These are phyloP conservation scores for Lamprologus tigripictilis DNA, from an alignment of 2,113 vertebrate genomes.

Conservation along the genomic window DNA sequence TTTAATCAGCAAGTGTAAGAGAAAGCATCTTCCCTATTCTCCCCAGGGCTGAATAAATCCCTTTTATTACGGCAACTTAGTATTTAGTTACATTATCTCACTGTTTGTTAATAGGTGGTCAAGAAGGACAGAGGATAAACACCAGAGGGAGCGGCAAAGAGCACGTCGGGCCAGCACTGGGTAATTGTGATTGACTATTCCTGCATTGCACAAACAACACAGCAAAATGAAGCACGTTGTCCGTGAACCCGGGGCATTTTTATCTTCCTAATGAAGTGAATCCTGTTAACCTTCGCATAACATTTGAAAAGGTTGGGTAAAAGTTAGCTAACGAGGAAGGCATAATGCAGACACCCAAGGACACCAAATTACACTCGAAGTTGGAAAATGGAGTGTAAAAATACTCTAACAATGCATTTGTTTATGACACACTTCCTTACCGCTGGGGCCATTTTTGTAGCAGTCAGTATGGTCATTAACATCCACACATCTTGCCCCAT, in stretches of 20 bases:
- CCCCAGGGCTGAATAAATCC: conserved; percentile 18
- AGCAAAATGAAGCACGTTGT: neutral
- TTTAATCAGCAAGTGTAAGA: conserved; percentile 35
- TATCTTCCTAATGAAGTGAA: conserved; percentile 40
- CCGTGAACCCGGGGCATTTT: neutral
- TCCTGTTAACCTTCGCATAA: conserved; percentile 39
- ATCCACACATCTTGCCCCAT: neutral
- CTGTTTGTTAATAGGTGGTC: conserved; percentile 50
- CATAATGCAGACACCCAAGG: neutral
- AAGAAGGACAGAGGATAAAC: conserved; percentile 11
- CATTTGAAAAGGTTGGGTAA: conserved; percentile 2
- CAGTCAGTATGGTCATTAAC: neutral
- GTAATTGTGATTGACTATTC: conserved; percentile 33
- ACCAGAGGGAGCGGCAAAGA: conserved; percentile 42
- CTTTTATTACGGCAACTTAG: conserved; percentile 9
- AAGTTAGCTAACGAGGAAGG: conserved; percentile 6
- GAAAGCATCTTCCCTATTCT: conserved; percentile 12
- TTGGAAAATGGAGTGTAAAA: neutral
- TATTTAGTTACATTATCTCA: conserved; percentile 45
- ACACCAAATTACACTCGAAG: neutral
- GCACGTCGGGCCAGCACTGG: neutral
- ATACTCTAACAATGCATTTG: neutral
- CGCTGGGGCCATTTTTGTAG: neutral
- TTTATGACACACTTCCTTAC: neutral
- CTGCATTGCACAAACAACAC: conserved; percentile 27